Conservation (phyloP, 2,888 invertebrate genomes). For the Luffia ferchaultella region DNA sequence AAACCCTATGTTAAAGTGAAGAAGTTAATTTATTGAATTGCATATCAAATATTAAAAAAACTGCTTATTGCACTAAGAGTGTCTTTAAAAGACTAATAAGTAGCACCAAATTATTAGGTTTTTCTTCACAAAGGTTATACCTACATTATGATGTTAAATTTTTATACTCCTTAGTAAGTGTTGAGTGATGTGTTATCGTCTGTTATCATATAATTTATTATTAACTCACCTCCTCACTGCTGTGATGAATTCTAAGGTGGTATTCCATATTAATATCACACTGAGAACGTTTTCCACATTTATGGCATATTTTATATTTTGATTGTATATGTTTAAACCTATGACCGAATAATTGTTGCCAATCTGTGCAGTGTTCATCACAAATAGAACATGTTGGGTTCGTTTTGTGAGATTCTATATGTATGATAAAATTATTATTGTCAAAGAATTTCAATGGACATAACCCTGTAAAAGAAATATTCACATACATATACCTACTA, state of each 20-base stretch:
- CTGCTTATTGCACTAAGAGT: too few species aligned
- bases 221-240: slow-evolving; percentile 26
- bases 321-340: slow-evolving; percentile 24
- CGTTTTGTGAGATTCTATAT: slow-evolving; percentile 27
- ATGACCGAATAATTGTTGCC: slow-evolving; percentile 31
- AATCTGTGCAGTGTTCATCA: slow-evolving; percentile 18
- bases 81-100: too few species aligned
- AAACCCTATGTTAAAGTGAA: too few species aligned
- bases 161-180: too few species aligned
- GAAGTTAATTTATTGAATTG: too few species aligned
- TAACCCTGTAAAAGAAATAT: slow-evolving; percentile 22
- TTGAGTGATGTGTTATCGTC: too few species aligned
- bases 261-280: slow-evolving; percentile 24
- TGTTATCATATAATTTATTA: too few species aligned
- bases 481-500: too few species aligned
- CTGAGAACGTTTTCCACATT: slow-evolving; percentile 24
- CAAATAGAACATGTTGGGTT: slow-evolving; percentile 27
- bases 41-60: too few species aligned
- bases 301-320: slow-evolving; percentile 25
- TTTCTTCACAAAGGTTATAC: too few species aligned
- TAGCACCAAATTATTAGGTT: too few species aligned
- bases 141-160: too few species aligned
- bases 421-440: slow-evolving; percentile 20
- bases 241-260: slow-evolving; percentile 32
- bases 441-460: slow-evolving; percentile 24